These are phyloP conservation scores for Labeo calbasu DNA, from an alignment of 2,797 vertebrate species.

Conservation along the genomic window DNA sequence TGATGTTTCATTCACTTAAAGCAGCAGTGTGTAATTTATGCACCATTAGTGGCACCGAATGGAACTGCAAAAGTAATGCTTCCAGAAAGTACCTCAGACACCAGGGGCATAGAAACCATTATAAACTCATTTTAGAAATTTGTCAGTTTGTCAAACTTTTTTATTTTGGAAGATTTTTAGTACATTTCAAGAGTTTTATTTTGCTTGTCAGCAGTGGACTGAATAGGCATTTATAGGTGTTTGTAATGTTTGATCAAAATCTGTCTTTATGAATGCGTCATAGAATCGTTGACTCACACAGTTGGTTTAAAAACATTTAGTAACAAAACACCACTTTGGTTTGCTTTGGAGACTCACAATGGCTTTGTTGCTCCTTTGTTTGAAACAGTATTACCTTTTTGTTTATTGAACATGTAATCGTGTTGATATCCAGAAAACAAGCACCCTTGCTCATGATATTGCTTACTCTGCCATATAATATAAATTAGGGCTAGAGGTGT, in stretches of 20 bases:
- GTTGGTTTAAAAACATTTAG: background rate
- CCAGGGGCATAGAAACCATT: background rate
- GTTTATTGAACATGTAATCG: background rate
- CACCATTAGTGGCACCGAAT: background rate
- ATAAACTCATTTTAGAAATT: background rate
- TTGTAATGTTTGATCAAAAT: background rate
- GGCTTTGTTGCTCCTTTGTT: background rate
- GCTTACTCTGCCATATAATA: too few species aligned
- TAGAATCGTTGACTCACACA: background rate
- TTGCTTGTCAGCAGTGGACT: background rate
- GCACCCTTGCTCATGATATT: too few species aligned
- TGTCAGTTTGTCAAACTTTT: background rate
- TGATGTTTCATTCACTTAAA: background rate
- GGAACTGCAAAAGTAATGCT: background rate
- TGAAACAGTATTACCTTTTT: background rate
- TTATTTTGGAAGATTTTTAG: conserved; percentile 17
- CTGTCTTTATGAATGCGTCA: background rate
- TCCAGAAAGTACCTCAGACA: background rate
- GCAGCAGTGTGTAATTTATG: background rate
- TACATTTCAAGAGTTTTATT: background rate
- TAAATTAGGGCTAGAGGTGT: too few species aligned
- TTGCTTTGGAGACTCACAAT: background rate
- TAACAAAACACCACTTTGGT: background rate
- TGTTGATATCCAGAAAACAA: too few species aligned
- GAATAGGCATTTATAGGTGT: background rate